Evolutionary conservation across 2,797 vertebrate genomes (phyloP), one percentile per base, ranked within the genome.

Genomic region (Oryzias sinensis): DNA sequence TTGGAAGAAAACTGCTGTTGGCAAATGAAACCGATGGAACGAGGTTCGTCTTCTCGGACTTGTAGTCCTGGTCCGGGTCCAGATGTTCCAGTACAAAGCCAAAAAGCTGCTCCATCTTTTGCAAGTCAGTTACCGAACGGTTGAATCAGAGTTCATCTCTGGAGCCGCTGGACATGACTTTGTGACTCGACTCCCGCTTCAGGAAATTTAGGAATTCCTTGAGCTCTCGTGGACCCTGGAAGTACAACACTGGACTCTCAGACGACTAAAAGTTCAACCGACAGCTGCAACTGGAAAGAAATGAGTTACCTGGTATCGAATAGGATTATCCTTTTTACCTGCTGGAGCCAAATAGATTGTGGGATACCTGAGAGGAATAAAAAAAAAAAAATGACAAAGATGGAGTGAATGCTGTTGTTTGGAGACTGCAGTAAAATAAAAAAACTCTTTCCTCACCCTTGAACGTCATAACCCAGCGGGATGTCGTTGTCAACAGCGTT

Each of bases 401-500:
- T 8, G 3, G 17, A 44, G 9, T 29, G 14, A 29, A n/a, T 20
- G 6, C 5, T 11, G 14, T 11, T 50, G 16, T 17, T 17, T 33
- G 4, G 37, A 17, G 33, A 16, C 7, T 17, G 6, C 20, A 4
- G 53, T 40, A n/a, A 55, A 6, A 22, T 41, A 25, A 40, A 56
- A 14, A 22, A 7, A 37, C 13, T 5, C 20, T 4, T 5, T 14
- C 14, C 81, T 91, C 80, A 93, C 92, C 92, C 91, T 40, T 88
- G 87, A 6, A 93, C 89, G 4, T 92, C 88, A 54, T 89, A 93
- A 43, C 80, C 68, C 20, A 71, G 60, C 0, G 92, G 92, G 6
- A 93, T 68, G 24, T 93, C 92, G 27, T 92, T 93, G 5, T 84
- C 83, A 0, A 85, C 76, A 0, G 87, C 89, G 1, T 93, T 91